Conservation (phyloP, 2,113 vertebrate genomes). For the Murina feae region DNA sequence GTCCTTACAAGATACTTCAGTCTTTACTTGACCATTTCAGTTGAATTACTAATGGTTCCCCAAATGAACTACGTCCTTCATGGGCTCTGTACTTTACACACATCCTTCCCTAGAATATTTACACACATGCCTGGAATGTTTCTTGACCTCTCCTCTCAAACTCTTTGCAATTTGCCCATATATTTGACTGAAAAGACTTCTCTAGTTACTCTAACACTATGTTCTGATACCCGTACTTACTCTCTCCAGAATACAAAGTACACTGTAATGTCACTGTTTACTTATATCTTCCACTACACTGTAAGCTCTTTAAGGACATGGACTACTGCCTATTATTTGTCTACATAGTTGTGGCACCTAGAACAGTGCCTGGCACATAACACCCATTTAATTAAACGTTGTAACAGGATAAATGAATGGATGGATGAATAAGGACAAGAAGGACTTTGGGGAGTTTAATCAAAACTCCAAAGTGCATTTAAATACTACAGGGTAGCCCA, state of each 20-base stretch:
- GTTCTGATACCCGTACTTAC: not conserved
- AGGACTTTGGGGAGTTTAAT: not conserved
- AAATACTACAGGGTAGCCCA: not conserved
- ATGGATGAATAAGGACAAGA: not conserved
- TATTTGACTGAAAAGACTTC: not conserved
- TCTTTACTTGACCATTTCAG: not conserved
- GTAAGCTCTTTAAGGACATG: not conserved
- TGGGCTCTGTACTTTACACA: not conserved
- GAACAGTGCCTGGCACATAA: not conserved
- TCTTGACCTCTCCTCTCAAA: not conserved
- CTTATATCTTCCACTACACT: not conserved
- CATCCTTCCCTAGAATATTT: not conserved
- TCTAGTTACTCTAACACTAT: not conserved
- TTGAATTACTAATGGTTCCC: not conserved
- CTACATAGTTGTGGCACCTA: not conserved
- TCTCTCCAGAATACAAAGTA: not conserved
- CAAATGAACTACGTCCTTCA: not conserved
- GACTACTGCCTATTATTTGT: not conserved
- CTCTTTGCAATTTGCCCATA: not conserved
- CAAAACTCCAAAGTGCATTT: not conserved
- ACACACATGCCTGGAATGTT: not conserved
- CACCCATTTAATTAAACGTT: slow-evolving; percentile 8
- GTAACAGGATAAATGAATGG: not conserved
- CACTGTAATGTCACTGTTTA: not conserved
- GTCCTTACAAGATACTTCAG: not conserved